A percentile compares a stretch with the other conserved stretches of the same genome.
Evolutionary conservation across 2,113 vertebrate genomes (phyloP).

Genomic region (Tor tambroides): DNA sequence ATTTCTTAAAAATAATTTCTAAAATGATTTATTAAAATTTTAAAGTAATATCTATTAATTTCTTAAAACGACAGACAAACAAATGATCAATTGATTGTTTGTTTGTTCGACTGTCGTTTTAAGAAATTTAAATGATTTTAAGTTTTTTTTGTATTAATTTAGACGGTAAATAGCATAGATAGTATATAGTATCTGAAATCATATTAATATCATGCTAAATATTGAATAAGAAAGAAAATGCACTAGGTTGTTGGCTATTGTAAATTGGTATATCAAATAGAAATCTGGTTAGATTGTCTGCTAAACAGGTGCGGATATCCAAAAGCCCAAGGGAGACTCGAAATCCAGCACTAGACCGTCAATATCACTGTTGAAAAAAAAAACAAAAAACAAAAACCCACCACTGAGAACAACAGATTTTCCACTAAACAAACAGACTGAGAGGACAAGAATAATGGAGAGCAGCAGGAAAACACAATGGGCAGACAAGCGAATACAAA

Average conservation of each 20-base stretch:
- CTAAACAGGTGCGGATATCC: not conserved
- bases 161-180: too few species aligned
- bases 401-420: not conserved
- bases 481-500: not conserved
- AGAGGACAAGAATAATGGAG: constrained; percentile 1
- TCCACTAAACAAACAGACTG: not conserved
- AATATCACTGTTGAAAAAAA: not conserved
- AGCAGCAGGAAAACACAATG: constrained; percentile 36
- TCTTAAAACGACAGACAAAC: too few species aligned
- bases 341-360: not conserved
- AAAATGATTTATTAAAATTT: too few species aligned
- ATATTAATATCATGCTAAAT: not conserved
- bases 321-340: not conserved
- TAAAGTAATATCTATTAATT: too few species aligned
- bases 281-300: not conserved
- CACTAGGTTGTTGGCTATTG: not conserved
- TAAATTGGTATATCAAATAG: not conserved
- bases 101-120: too few species aligned
- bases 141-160: too few species aligned
- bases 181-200: too few species aligned
- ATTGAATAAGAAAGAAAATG: not conserved
- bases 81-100: too few species aligned
- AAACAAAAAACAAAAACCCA: too few species aligned
- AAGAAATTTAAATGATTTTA: too few species aligned
- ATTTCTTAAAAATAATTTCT: too few species aligned